Percentiles rank a stretch among this genome's conserved stretches.
phyloP scores from a whole-genome alignment of 2,113 vertebrate genomes.

The Lathamus discolor region DNA sequence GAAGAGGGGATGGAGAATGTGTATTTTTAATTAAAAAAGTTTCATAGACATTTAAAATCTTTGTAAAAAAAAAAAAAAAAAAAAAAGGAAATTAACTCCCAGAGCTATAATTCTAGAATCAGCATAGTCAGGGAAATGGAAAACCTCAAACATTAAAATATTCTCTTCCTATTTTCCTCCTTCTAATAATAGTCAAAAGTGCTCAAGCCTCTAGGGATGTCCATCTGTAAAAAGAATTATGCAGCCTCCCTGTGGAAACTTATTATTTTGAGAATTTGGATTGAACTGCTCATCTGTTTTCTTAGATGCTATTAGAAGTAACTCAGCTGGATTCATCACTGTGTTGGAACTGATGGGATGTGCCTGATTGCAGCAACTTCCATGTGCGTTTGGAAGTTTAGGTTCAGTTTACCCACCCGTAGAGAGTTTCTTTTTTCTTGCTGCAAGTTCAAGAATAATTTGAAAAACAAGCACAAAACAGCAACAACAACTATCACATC shows the following conservation, averaged over 20 bases:
- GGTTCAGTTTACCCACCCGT: background rate
- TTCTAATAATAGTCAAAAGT: slow-evolving; percentile 26
- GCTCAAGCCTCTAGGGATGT: slow-evolving; percentile 22
- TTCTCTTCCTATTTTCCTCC: background rate
- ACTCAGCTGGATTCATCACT: slow-evolving; percentile 32
- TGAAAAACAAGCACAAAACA: slow-evolving; percentile 23
- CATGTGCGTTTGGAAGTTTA: background rate
- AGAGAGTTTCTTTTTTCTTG: slow-evolving; percentile 2
- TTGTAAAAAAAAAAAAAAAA: background rate
- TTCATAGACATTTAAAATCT: slow-evolving; percentile 22
- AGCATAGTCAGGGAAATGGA: slow-evolving; percentile 19
- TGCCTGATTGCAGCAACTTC: background rate
- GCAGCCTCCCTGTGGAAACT: background rate
- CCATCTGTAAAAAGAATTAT: slow-evolving; percentile 47
- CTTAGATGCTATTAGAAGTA: background rate
- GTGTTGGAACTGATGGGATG: slow-evolving; percentile 6
- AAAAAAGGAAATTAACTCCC: background rate
- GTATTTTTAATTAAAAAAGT: slow-evolving; percentile 47
- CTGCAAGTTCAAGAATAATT: background rate
- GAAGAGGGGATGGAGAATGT: background rate
- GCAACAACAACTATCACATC: background rate
- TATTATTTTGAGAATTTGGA: slow-evolving; percentile 43
- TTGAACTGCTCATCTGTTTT: slow-evolving; percentile 48
- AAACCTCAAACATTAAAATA: background rate
- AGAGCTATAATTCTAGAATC: slow-evolving; percentile 41